Percentiles rank a stretch among this genome's conserved stretches.
Conservation (phyloP, 2,797 vertebrate species). For the Sebastes paucispinis region DNA sequence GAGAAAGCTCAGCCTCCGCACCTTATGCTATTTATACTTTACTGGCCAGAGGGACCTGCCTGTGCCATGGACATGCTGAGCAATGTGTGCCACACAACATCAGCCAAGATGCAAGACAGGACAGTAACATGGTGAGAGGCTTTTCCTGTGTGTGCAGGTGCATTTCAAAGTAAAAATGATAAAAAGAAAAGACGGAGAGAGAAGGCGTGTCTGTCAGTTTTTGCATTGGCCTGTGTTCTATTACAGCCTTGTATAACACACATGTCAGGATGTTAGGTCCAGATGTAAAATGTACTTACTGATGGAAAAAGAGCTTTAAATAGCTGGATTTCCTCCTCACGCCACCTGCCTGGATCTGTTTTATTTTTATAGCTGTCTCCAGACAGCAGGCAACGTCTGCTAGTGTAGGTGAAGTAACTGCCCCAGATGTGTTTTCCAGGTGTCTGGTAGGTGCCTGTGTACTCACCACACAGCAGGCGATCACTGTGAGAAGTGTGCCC, state of each 20-base stretch:
- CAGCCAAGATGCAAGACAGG: slow-evolving; percentile 30
- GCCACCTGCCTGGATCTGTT: slow-evolving; percentile 13
- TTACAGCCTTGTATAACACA: slow-evolving; percentile 9
- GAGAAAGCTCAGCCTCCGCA: slow-evolving; percentile 70
- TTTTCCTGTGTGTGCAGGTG: not conserved
- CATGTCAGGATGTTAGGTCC: slow-evolving; percentile 20
- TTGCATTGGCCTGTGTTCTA: slow-evolving; percentile 10
- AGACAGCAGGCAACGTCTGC: slow-evolving; percentile 17
- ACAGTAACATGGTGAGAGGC: slow-evolving; percentile 65
- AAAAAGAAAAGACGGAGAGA: not conserved
- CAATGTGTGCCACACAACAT: slow-evolving; percentile 74
- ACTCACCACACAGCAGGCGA: slow-evolving; percentile 87
- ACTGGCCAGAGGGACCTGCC: slow-evolving; percentile 87
- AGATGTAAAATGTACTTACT: slow-evolving; percentile 14
- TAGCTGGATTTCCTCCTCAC: slow-evolving; percentile 26
- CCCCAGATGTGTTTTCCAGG: slow-evolving; percentile 78
- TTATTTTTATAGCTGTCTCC: slow-evolving; percentile 25
- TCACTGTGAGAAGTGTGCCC: slow-evolving; percentile 88
- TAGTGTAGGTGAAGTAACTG: slow-evolving; percentile 32
- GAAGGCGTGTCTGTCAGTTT: not conserved
- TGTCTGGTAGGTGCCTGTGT: slow-evolving; percentile 86
- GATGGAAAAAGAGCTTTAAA: slow-evolving; percentile 25
- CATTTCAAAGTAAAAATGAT: not conserved
- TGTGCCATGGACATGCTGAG: slow-evolving; percentile 91
- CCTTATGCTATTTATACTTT: slow-evolving; percentile 89